A percentile compares a stretch with the other conserved stretches of the same genome.
phyloP scores from a whole-genome alignment of 2,888 invertebrate species.

The Agrotis ipsilon region DNA sequence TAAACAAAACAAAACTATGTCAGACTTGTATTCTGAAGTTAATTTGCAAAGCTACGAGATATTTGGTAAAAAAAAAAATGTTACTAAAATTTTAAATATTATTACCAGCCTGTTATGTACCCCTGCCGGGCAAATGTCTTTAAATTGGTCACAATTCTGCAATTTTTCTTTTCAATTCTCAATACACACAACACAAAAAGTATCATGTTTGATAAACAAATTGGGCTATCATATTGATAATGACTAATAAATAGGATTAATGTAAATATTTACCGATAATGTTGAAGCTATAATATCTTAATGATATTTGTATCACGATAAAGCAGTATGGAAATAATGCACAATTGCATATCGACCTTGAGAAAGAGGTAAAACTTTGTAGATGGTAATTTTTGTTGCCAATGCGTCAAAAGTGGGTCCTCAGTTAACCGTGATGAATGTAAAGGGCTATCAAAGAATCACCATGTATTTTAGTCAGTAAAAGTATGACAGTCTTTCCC shows the following conservation, averaged over 20 bases:
- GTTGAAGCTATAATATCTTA: not conserved
- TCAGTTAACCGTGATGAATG: too few relatives aligned
- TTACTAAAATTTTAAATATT: not conserved
- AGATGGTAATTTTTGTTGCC: too few relatives aligned
- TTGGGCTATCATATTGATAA: not conserved
- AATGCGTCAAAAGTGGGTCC: too few relatives aligned
- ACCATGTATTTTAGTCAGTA: too few relatives aligned
- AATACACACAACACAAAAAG: not conserved
- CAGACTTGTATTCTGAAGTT: not conserved
- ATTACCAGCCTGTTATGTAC: too few relatives aligned
- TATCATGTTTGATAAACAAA: not conserved
- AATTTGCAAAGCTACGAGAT: not conserved
- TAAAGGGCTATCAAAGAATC: too few relatives aligned
- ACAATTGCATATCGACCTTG: too few relatives aligned
- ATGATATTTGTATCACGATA: not conserved
- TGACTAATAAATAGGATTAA: not conserved
- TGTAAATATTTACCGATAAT: not conserved
- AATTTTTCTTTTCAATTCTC: not conserved
- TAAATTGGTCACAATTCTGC: not conserved
- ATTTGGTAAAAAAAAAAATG: too few relatives aligned
- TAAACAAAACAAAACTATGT: conserved; percentile 1
- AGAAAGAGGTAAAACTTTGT: too few relatives aligned
- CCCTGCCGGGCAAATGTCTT: not conserved
- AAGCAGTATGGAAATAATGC: not conserved
- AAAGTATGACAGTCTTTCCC: too few relatives aligned